A percentile compares a stretch with the other conserved stretches of the same genome.
Evolutionary conservation across 53 echinoderm and acorn worm species (phyloP).

Genomic region (Paracentrotus lividus): DNA sequence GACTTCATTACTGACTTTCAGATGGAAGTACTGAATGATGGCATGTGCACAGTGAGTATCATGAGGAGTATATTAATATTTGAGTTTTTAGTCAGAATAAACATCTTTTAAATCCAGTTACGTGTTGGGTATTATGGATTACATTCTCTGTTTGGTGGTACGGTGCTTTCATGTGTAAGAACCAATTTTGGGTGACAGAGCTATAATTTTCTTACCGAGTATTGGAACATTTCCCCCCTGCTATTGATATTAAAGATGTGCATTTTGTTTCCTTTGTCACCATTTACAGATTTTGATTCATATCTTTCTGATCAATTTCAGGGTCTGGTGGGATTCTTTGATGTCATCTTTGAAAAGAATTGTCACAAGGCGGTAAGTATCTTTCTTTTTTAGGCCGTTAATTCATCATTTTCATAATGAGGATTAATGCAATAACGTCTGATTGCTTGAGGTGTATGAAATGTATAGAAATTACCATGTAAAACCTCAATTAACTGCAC

Average conservation of each 20-base stretch:
- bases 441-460: too few species aligned
- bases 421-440: not conserved
- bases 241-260: not conserved
- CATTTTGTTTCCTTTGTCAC: not conserved
- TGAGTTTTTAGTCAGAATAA: not conserved
- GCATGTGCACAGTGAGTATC: slow-evolving; percentile 89
- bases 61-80: not conserved
- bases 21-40: slow-evolving; percentile 81
- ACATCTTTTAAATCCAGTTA: not conserved
- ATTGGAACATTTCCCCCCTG: too few species aligned
- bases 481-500: not conserved
- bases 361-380: slow-evolving; percentile 88
- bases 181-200: not conserved
- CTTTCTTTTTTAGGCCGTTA: not conserved
- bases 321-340: slow-evolving; percentile 92
- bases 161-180: not conserved
- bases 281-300: not conserved
- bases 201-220: not conserved
- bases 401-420: not conserved
- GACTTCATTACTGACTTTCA: slow-evolving; percentile 93
- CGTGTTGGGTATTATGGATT: not conserved
- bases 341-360: slow-evolving; percentile 96
- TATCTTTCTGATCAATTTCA: slow-evolving; percentile 61
- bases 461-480: not conserved
- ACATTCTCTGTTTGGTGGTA: not conserved